Evolutionary conservation across 2,113 vertebrate genomes (phyloP).

Genomic region (Myotis yumanensis): DNA sequence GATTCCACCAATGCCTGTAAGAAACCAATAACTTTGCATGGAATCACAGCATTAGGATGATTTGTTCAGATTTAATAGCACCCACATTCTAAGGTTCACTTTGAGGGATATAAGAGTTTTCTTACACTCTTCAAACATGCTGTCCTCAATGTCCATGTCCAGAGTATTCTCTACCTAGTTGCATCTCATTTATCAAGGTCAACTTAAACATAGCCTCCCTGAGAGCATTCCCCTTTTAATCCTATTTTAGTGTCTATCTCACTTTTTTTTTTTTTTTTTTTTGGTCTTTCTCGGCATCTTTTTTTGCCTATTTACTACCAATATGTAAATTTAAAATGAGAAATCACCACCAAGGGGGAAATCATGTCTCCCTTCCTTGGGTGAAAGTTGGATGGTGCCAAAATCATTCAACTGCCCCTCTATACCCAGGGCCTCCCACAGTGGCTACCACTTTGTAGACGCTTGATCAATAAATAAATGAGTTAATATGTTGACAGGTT

Average conservation of each 20-base stretch:
- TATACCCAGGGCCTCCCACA: neutral
- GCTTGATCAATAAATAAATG: neutral
- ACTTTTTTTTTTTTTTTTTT: slow-evolving; percentile 17
- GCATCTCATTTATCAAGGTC: neutral
- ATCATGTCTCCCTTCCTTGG: neutral
- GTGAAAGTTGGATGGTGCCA: neutral
- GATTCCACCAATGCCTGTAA: too few relatives aligned
- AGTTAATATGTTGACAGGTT: neutral
- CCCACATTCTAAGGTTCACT: neutral
- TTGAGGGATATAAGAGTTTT: neutral
- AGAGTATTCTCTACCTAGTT: neutral
- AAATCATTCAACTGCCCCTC: neutral
- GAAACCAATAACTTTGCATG: neutral
- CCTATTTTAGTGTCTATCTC: neutral
- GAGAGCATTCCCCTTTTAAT: neutral
- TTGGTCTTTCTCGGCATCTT: neutral
- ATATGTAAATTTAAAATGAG: slow-evolving; percentile 4
- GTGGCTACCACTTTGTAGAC: neutral
- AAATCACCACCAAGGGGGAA: neutral
- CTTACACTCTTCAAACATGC: neutral
- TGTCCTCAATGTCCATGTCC: neutral
- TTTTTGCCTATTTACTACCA: neutral
- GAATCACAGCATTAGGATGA: neutral
- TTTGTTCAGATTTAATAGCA: neutral
- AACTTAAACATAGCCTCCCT: neutral